Base-by-base conservation (phyloP, 2,888 invertebrate species). In the Molanna angustata region DNA sequence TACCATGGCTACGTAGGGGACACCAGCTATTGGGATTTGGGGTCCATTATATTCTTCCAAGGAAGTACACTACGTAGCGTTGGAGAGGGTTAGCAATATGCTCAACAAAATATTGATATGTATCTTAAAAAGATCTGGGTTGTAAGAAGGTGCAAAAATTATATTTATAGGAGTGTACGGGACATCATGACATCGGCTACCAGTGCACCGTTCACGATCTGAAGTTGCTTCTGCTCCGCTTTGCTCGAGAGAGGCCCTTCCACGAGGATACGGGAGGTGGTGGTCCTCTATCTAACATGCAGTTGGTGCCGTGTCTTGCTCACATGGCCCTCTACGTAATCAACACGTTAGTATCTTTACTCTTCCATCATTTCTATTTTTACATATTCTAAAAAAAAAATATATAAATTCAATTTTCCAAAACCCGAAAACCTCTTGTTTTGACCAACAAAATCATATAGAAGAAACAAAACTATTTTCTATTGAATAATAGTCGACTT, bases 251-350 rank as follows among this genome's bases (percentile, higher is more conserved):
- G 63, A 91, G 91, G 67, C 91, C 93, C 57, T 98, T 98, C 80
- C 95, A 96, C 69, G 95, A 95, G 69, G 97, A 98, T 73, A 94
- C 95, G 1, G 96, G 97, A 14, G 99, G 94, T 61, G 94, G 94
- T 63, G 97, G 96, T 1, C 92, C 95, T 11, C 94, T 96, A 66
- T 95, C 95, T 60, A 97, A 97, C 75, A 89, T 97, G 88, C 94
- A 97, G 74, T 85, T 98, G 64, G 84, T 96, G 58, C 97, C 97
- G 6, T 96, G 96, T 67, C 79, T 97, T 50, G 78, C 91, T 58
- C 96, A 97, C 70, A 94, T 94, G 83, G 92, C 94, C 16, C 85
- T 97, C 14, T 97, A 97, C 70, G 89, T 94, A 59, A 84, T 94
- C 63, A 91, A 95, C 68, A 94, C 94, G 80, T 86, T 62, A 77